Conservation (phyloP, 2,888 invertebrate species). For the Electrophaes corylata region DNA sequence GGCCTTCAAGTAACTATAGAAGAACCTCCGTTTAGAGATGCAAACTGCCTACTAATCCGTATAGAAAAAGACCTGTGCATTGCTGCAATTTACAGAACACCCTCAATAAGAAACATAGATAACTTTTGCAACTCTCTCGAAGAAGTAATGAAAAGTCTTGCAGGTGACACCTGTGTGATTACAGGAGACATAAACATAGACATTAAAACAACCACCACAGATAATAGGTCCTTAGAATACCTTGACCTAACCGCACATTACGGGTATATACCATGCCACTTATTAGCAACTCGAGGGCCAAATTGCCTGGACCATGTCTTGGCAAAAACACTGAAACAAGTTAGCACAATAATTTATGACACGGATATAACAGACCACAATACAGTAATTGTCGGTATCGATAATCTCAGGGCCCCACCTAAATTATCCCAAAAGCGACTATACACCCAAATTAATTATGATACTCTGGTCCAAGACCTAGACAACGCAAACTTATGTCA, state of each 20-base stretch:
- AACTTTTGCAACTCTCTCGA: constrained; percentile 6
- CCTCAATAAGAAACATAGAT: constrained; percentile 2
- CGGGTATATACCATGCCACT: constrained; percentile 13
- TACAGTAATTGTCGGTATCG: constrained; percentile 11
- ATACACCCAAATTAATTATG: background rate
- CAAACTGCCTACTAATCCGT: constrained; percentile 9
- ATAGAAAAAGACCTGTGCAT: background rate
- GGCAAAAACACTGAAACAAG: background rate
- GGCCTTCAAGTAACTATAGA: background rate
- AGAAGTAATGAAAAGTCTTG: background rate
- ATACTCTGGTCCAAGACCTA: background rate
- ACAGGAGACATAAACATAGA: constrained; percentile 14
- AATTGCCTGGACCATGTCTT: constrained; percentile 13
- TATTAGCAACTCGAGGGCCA: background rate
- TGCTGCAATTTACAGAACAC: constrained; percentile 2
- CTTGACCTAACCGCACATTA: constrained; percentile 12
- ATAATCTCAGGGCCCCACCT: background rate
- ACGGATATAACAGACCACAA: constrained; percentile 15
- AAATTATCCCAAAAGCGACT: background rate
- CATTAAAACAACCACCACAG: background rate
- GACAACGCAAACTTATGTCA: background rate
- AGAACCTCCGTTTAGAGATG: constrained; percentile 11
- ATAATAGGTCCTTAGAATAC: constrained; percentile 8
- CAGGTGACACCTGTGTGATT: background rate
- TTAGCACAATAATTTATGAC: constrained; percentile 1